Base-by-base conservation (phyloP, 2,113 vertebrate species). In the Marmota flaviventris region DNA sequence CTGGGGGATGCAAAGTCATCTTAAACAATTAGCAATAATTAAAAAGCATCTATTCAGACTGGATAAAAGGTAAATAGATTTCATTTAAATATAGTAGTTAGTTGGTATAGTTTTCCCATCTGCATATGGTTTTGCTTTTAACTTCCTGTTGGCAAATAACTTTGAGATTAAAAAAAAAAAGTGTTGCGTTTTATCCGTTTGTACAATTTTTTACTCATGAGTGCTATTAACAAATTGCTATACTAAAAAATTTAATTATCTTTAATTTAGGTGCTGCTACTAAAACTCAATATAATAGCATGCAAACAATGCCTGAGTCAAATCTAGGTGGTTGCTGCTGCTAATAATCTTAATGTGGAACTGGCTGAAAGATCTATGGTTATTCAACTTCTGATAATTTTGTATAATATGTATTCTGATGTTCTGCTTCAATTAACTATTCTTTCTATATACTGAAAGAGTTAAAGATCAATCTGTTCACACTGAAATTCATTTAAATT, bases 11-110 rank as follows among this genome's bases (percentile, higher is more conserved):
- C 97, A 98, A 98, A 98, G 93, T 85, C 97, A 98, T 98, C 96
- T 98, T 98, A 98, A 98, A 98, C 98, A 99, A 98, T 98, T 98
- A 98, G 96, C 97, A 98, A 98, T 99, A 98, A 99, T 98, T 99
- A 98, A 99, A 99, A 99, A 98, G 98, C 97, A 98, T 98, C 97
- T 98, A 98, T 98, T 98, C 8, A 53, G 96, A 96, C 94, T 95
- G 91, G 97, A 93, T 97, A 97, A 98, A 98, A 98, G 98, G 96
- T 97, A 98, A 98, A 98, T 97, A 98, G 96, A 98, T 98, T 98
- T 98, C 39, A 98, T 97, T 98, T 98, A 98, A 98, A 98, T 98
- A 98, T 96, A 96, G 93, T 94, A 97, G 85, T 96, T 92, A 94
- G 70, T 97, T 93, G 94, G 78, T 97, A 96, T 73, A 20, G 39